phyloP scores from a whole-genome alignment of 2,113 vertebrate species.

The Malurus alboscapulatus region DNA sequence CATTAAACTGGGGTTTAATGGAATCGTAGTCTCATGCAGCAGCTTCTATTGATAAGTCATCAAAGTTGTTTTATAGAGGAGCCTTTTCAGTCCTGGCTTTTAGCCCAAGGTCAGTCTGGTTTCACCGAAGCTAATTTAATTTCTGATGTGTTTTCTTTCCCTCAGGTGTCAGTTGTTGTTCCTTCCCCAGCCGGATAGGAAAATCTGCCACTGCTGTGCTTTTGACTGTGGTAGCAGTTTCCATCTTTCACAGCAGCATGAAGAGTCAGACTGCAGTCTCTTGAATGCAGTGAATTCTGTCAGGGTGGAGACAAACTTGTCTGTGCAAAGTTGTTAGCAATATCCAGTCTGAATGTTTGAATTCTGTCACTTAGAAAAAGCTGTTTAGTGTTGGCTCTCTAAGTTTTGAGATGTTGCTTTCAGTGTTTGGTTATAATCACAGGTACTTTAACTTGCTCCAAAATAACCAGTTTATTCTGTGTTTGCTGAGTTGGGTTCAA shows the following conservation, averaged over 20 bases:
- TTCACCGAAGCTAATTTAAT: conserved; percentile 10
- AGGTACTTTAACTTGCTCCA: background rate
- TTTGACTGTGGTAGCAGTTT: background rate
- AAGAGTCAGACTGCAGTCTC: conserved; percentile 41
- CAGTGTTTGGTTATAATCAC: background rate
- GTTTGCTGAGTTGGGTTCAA: background rate
- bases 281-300: conserved; percentile 19
- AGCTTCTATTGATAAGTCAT: conserved; percentile 15
- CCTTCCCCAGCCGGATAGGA: background rate
- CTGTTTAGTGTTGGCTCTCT: background rate
- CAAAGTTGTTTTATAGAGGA: conserved; percentile 14
- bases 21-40: background rate
- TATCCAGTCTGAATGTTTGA: background rate
- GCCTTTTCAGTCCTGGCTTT: conserved; percentile 10
- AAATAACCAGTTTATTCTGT: background rate
- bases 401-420: background rate
- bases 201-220: background rate
- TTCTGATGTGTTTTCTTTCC: conserved; percentile 11
- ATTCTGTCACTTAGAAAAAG: background rate
- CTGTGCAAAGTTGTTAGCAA: background rate
- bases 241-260: background rate
- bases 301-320: background rate
- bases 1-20: background rate
- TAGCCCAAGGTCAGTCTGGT: background rate
- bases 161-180: conserved; percentile 12